These are phyloP conservation scores for Meloidogyne floridensis DNA, from an alignment of 1,140 invertebrate genomes.

Conservation along the genomic window DNA sequence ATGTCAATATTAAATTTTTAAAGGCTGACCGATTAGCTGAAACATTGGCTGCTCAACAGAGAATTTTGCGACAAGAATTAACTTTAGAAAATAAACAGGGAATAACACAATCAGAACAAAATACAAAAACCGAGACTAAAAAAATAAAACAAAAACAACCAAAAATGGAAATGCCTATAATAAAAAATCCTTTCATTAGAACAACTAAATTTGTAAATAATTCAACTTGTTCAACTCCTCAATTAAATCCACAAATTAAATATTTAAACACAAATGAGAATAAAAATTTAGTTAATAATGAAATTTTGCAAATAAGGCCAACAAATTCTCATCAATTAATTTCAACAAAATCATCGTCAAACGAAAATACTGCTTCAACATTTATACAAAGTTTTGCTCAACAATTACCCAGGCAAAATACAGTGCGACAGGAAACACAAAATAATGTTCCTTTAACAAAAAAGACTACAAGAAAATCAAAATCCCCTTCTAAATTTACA, in stretches of 20 bases:
- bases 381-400: too few relatives aligned
- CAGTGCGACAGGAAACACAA: too few relatives aligned
- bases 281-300: too few relatives aligned
- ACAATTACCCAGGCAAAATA: too few relatives aligned
- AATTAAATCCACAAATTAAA: neutral
- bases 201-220: too few relatives aligned
- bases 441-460: neutral
- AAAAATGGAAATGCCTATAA: too few relatives aligned
- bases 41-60: constrained; percentile 19
- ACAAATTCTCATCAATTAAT: neutral
- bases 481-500: neutral
- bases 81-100: neutral
- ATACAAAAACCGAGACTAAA: neutral
- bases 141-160: constrained; percentile 7
- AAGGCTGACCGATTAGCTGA: constrained; percentile 22
- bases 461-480: neutral
- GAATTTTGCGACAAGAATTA: constrained; percentile 27
- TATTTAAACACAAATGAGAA: neutral
- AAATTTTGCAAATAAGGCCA: neutral
- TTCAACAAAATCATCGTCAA: neutral
- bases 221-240: neutral
- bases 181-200: too few relatives aligned
- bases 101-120: neutral
- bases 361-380: neutral
- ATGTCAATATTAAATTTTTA: neutral